Evolutionary conservation across 2,797 vertebrate species (phyloP).

Genomic region (Myotis pilosus): DNA sequence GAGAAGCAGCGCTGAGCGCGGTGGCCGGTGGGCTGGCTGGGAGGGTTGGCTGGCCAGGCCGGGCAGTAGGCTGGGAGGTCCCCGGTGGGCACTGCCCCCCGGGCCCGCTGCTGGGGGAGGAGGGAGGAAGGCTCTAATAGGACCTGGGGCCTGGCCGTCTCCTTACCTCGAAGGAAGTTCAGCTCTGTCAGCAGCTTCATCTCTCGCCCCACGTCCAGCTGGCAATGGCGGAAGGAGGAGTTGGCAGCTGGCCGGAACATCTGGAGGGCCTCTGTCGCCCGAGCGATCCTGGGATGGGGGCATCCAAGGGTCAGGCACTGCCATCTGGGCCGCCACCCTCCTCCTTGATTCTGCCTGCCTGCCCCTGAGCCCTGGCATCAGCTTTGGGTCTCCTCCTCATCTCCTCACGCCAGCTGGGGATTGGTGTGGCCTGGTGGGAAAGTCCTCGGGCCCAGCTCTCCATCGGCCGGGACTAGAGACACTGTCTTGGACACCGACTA

Average conservation of each 20-base stretch:
- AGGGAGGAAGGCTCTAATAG: conserved; percentile 51
- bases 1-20: conserved; percentile 85
- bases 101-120: conserved; percentile 76
- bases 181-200: conserved; percentile 90
- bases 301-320: not conserved
- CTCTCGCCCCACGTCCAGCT: conserved; percentile 92
- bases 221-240: conserved; percentile 92
- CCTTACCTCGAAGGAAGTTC: conserved; percentile 91
- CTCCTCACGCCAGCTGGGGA: not conserved
- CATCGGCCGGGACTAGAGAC: not conserved
- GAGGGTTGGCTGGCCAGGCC: conserved; percentile 64
- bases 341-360: not conserved
- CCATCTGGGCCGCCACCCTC: not conserved
- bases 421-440: not conserved
- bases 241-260: conserved; percentile 90
- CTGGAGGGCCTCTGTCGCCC: conserved; percentile 93
- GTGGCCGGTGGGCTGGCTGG: conserved; percentile 66
- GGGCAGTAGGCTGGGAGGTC: conserved; percentile 61
- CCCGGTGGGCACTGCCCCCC: conserved; percentile 76
- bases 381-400: not conserved
- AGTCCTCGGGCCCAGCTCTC: not conserved
- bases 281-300: conserved; percentile 86
- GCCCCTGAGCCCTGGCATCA: not conserved
- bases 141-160: conserved; percentile 59
- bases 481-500: not conserved